phyloP scores from a whole-genome alignment of 1,140 invertebrate genomes.

The Panagrolaimus sp. region DNA sequence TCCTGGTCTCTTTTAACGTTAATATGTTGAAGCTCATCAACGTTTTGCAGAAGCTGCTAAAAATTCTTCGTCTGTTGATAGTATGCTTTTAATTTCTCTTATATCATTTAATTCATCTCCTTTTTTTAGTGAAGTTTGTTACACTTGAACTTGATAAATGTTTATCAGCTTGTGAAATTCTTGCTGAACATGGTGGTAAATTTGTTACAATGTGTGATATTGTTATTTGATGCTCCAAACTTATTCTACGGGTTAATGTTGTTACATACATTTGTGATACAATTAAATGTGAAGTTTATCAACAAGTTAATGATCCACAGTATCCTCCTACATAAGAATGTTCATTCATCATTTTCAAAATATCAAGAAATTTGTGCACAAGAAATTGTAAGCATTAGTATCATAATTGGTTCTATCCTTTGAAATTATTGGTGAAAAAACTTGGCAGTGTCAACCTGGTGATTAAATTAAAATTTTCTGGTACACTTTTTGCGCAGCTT shows the following conservation, averaged over 20 bases:
- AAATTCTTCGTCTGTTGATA: constrained; percentile 78
- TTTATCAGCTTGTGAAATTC: constrained; percentile 79
- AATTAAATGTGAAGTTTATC: constrained; percentile 95
- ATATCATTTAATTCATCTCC: constrained; percentile 17
- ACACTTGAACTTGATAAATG: constrained; percentile 67
- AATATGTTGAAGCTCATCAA: constrained; percentile 73
- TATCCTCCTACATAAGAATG: constrained; percentile 87
- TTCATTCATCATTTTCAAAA: constrained; percentile 92
- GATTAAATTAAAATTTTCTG: constrained; percentile 86
- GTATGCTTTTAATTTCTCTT: no score
- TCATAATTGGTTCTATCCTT: constrained; percentile 86
- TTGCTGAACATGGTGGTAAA: constrained; percentile 71
- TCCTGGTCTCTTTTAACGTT: constrained; percentile 92
- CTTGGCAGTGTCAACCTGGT: constrained; percentile 80
- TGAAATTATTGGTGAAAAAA: constrained; percentile 84
- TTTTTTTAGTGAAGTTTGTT: constrained; percentile 82
- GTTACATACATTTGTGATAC: constrained; percentile 98
- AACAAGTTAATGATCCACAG: constrained; percentile 68
- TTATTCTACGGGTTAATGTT: constrained; percentile 89
- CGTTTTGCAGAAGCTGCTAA: constrained; percentile 57
- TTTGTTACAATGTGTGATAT: constrained; percentile 86
- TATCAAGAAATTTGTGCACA: constrained; percentile 97
- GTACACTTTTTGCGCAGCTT: constrained; percentile 80
- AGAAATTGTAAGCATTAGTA: constrained; percentile 81
- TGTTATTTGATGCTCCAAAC: constrained; percentile 89